Base-by-base conservation (phyloP, 2,113 vertebrate species). In the Megaptera novaeangliae region DNA sequence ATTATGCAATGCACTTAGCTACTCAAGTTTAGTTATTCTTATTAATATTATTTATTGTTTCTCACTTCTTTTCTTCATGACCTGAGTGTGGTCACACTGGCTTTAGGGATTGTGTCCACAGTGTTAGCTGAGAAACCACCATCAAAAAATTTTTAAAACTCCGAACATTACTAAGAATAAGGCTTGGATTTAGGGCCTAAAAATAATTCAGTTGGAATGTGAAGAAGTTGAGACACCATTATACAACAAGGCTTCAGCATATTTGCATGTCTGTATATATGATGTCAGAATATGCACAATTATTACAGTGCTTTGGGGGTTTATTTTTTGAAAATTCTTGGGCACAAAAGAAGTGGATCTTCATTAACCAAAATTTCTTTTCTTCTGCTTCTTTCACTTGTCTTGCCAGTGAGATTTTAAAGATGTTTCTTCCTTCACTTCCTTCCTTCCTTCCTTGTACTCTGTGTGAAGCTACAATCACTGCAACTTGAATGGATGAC, bases 191-290 rank as follows among this genome's bases (percentile, higher is more conserved):
- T 96, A 91, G 36, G 80, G 91, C 69, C 88, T 96, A 87, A 89
- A 97, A 96, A 80, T 88, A 95, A 94, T 92, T 93, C 57, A 95
- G 41, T 8, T 90, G 52, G 83, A 96, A 96, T 80, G 90, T 97
- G 69, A 92, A 89, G 78, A 96, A 86, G 88, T 59, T 81, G 39
- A 98, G 78, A 92, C 23, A 52, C 20, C 52, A 66, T 91, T 75
- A 77, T 64, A 84, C 41, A 92, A 80, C 31, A 86, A 91, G 55
- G 17, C 36, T 75, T 92, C 63, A 71, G 66, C 17, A 55, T 91
- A 84, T 91, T 69, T 84, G 17, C 64, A 49, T 49, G n/a, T 92
- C 55, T 75, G 29, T 85, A 29, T 74, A 63, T 41, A 61, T 57
- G n/a, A 41, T 92, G 64, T 85, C 11, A 77, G 81, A 52, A 86